phyloP scores from a whole-genome alignment of 1,140 invertebrate species.

The Heliconius nattereri region DNA sequence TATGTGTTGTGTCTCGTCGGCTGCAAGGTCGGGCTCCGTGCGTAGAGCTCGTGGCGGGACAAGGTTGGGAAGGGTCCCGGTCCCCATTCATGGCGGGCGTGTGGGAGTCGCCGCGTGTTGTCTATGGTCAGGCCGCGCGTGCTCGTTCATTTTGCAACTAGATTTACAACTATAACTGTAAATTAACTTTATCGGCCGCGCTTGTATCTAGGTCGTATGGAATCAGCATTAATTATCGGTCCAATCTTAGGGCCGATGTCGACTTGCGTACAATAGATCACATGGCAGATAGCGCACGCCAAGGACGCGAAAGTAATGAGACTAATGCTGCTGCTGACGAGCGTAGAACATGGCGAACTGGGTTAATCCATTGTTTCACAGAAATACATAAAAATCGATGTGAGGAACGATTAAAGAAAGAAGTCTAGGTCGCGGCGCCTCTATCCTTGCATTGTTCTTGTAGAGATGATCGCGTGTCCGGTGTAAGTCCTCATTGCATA shows the following conservation, averaged over 20 bases:
- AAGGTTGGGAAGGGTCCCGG: slow-evolving; percentile 48
- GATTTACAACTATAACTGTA: slow-evolving; percentile 80
- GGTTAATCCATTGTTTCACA: slow-evolving; percentile 72
- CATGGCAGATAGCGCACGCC: slow-evolving; percentile 77
- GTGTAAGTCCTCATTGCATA: slow-evolving; percentile 78
- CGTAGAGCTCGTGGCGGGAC: slow-evolving; percentile 52
- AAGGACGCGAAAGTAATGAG: slow-evolving; percentile 74
- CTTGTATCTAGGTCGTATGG: slow-evolving; percentile 79
- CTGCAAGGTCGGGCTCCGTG: slow-evolving; percentile 48
- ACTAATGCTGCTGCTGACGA: slow-evolving; percentile 42
- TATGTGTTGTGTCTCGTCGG: slow-evolving; percentile 65
- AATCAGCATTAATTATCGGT: slow-evolving; percentile 81
- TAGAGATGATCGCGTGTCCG: slow-evolving; percentile 71
- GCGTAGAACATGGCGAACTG: slow-evolving; percentile 54
- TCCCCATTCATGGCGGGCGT: slow-evolving; percentile 57
- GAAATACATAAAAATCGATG: slow-evolving; percentile 59
- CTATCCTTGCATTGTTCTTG: slow-evolving; percentile 79
- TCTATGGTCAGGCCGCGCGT: slow-evolving; percentile 77
- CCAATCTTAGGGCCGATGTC: slow-evolving; percentile 78
- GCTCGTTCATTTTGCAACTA: slow-evolving; percentile 77
- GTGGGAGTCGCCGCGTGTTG: slow-evolving; percentile 72
- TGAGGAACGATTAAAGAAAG: slow-evolving; percentile 72
- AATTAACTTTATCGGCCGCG: slow-evolving; percentile 79
- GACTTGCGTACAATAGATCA: slow-evolving; percentile 78
- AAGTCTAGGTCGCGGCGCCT: slow-evolving; percentile 72